Conservation (phyloP, 2,888 invertebrate species). For the Orthosia incerta region DNA sequence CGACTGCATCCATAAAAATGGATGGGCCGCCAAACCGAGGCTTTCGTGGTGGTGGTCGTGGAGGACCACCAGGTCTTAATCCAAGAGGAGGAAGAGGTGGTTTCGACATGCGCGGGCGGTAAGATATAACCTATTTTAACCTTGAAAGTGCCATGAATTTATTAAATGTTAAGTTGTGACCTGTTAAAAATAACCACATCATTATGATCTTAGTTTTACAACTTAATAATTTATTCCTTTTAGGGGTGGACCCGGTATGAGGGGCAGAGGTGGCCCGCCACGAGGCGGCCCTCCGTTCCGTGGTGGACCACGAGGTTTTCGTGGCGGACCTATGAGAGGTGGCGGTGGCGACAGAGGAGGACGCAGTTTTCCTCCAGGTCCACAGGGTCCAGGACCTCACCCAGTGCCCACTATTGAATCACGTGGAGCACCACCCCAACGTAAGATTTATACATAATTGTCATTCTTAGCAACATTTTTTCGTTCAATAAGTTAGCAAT, state of each 20-base stretch:
- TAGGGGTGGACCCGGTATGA: slow-evolving; percentile 85
- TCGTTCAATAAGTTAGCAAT: background rate
- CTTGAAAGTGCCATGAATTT: no score
- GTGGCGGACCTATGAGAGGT: slow-evolving; percentile 86
- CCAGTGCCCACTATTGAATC: slow-evolving; percentile 89
- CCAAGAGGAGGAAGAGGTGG: slow-evolving; percentile 86
- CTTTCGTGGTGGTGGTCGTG: slow-evolving; percentile 87
- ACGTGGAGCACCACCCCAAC: slow-evolving; percentile 82
- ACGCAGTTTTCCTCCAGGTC: slow-evolving; percentile 84
- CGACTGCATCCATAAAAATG: slow-evolving; percentile 66
- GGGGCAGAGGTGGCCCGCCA: slow-evolving; percentile 84
- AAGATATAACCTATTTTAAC: slow-evolving; percentile 50
- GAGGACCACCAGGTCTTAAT: slow-evolving; percentile 82
- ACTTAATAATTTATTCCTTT: background rate
- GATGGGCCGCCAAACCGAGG: slow-evolving; percentile 83
- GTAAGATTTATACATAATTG: slow-evolving; percentile 70
- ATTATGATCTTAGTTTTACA: background rate
- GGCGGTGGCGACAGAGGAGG: slow-evolving; percentile 86
- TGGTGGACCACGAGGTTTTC: slow-evolving; percentile 85
- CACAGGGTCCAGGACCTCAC: slow-evolving; percentile 88
- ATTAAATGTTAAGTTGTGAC: slow-evolving; percentile 33
- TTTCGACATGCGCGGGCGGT: slow-evolving; percentile 89
- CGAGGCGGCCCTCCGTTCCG: slow-evolving; percentile 80
- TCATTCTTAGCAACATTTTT: background rate
- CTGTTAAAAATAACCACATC: background rate